Conservation (phyloP, 1,140 invertebrate species). For the Choristoneura fumiferana region DNA sequence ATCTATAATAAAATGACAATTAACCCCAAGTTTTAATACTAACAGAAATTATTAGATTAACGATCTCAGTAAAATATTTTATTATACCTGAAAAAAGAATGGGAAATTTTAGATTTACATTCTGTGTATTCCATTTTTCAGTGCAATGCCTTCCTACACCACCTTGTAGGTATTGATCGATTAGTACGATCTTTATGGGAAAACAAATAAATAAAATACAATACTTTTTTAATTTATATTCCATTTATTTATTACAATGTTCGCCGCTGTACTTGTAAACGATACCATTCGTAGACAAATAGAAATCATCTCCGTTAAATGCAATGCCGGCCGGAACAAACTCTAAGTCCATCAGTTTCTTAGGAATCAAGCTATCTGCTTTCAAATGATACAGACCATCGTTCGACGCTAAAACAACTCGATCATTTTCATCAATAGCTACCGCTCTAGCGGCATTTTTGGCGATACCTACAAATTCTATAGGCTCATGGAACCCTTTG, state of each 20-base stretch:
- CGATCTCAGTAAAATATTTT: no score
- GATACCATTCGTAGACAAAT: conserved; percentile 50
- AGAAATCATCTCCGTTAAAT: conserved; percentile 46
- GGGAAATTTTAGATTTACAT: no score
- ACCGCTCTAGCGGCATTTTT: conserved; percentile 62
- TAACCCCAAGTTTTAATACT: no score
- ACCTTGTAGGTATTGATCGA: no score
- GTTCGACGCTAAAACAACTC: conserved; percentile 60
- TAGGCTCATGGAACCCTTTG: conserved; percentile 62
- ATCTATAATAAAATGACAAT: no score
- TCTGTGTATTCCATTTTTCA: no score
- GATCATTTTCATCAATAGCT: conserved; percentile 40
- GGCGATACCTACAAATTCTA: conserved; percentile 63
- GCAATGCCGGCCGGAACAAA: conserved; percentile 58
- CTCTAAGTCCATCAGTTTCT: conserved; percentile 64
- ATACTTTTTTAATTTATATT: no score
- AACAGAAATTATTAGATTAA: no score
- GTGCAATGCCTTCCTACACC: no score
- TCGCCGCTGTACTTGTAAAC: conserved; percentile 58
- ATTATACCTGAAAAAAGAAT: no score
- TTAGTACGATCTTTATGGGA: no score
- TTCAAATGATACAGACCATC: conserved; percentile 63
- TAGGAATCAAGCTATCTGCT: conserved; percentile 56
- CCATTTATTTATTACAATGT: conserved; percentile 28
- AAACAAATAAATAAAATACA: no score